Conservation (phyloP, 2,797 vertebrate species). For the Tarsius wallacei region DNA sequence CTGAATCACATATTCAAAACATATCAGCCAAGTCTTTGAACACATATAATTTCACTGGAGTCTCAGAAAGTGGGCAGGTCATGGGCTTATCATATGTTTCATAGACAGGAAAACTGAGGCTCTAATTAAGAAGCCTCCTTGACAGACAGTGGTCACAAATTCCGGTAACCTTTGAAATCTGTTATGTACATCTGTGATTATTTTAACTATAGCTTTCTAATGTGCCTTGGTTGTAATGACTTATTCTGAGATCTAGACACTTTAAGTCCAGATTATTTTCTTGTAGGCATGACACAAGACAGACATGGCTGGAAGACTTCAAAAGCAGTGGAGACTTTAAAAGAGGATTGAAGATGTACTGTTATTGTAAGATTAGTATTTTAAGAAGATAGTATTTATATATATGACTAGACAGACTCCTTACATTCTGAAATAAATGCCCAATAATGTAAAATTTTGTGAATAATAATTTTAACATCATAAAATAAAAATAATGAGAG, state of each 20-base stretch:
- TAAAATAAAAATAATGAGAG: conserved; percentile 1
- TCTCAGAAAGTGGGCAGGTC: neutral
- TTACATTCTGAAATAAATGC: conserved; percentile 14
- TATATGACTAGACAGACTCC: neutral
- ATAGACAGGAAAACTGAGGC: neutral
- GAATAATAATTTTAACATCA: conserved; percentile 1
- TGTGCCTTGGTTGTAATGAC: conserved; percentile 46
- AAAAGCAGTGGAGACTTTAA: conserved; percentile 59
- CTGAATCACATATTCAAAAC: conserved; percentile 54
- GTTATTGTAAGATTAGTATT: conserved; percentile 56
- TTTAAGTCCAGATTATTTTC: conserved; percentile 63
- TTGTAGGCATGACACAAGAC: conserved; percentile 51
- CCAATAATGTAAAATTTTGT: conserved; percentile 9
- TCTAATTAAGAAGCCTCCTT: conserved; percentile 28
- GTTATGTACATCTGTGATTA: conserved; percentile 37
- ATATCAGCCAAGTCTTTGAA: neutral
- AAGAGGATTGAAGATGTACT: conserved; percentile 51
- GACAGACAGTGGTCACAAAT: neutral
- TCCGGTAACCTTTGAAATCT: neutral
- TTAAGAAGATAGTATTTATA: conserved; percentile 44
- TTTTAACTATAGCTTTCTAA: conserved; percentile 34
- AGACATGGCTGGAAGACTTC: conserved; percentile 61
- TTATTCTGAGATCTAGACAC: conserved; percentile 61
- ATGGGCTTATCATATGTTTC: neutral
- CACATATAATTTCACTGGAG: neutral